A percentile compares a stretch with the other conserved stretches of the same genome.
Conservation (phyloP, 2,888 invertebrate species). For the Agrochola lychnidis region DNA sequence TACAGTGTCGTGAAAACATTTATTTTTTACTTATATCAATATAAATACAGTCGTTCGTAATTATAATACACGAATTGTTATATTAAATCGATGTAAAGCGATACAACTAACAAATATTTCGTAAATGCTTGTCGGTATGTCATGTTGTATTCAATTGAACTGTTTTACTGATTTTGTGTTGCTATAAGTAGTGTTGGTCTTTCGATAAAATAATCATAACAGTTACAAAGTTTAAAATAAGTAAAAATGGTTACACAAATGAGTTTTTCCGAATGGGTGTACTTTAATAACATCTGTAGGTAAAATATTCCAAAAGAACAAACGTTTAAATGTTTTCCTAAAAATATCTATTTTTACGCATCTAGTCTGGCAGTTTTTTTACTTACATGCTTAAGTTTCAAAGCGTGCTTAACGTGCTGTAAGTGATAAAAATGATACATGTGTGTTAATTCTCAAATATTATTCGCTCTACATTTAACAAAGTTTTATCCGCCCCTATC, state of each 20-base stretch:
- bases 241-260: not conserved
- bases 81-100: slow-evolving; percentile 75
- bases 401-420: slow-evolving; percentile 36
- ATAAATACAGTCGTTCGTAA: slow-evolving; percentile 83
- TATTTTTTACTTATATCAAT: slow-evolving; percentile 78
- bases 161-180: slow-evolving; percentile 71
- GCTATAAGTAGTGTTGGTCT: not conserved
- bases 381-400: slow-evolving; percentile 1
- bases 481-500: slow-evolving; percentile 4
- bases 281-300: not conserved
- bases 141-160: slow-evolving; percentile 71
- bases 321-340: slow-evolving; percentile 7
- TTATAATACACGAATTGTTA: slow-evolving; percentile 74
- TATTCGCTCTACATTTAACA: slow-evolving; percentile 30
- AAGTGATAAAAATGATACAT: slow-evolving; percentile 56
- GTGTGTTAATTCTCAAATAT: slow-evolving; percentile 44
- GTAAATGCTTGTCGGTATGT: slow-evolving; percentile 86
- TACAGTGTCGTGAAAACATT: slow-evolving; percentile 83
- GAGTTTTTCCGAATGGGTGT: not conserved
- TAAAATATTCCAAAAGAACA: not conserved
- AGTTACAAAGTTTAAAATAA: not conserved
- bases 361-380: slow-evolving; percentile 1
- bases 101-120: slow-evolving; percentile 70
- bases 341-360: slow-evolving; percentile 4
- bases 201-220: not conserved